phyloP scores from a whole-genome alignment of 1,140 invertebrate genomes.

The Cydia amplana region DNA sequence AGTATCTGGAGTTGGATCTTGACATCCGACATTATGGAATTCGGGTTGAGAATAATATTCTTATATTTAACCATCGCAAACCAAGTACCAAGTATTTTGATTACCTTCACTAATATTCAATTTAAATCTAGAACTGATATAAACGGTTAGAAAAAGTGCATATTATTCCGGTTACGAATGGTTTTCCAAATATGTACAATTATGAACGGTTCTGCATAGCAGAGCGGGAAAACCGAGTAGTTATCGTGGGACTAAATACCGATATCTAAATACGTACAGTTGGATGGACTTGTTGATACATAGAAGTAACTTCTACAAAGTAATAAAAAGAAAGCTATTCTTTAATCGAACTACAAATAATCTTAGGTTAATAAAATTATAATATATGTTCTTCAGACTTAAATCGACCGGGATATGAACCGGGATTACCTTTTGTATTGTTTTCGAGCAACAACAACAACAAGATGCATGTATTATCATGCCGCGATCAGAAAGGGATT shows the following conservation, averaged over 20 bases:
- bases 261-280: slow-evolving; percentile 31
- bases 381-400: too few species aligned
- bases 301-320: slow-evolving; percentile 34
- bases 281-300: slow-evolving; percentile 45
- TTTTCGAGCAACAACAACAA: too few species aligned
- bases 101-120: not conserved
- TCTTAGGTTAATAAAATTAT: too few species aligned
- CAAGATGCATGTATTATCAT: too few species aligned
- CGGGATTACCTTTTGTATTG: too few species aligned
- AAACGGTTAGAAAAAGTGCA: not conserved
- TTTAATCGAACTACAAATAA: too few species aligned
- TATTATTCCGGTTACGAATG: slow-evolving; percentile 8
- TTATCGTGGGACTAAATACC: slow-evolving; percentile 24
- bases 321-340: too few species aligned
- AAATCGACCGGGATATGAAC: too few species aligned
- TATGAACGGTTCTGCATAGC: slow-evolving; percentile 20
- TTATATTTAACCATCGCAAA: not conserved
- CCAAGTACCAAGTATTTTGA: not conserved
- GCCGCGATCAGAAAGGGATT: too few species aligned
- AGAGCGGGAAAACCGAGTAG: slow-evolving; percentile 11
- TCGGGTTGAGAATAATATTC: too few species aligned
- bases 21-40: too few species aligned
- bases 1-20: too few species aligned
- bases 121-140: slow-evolving; percentile 8
- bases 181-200: slow-evolving; percentile 23